Base-by-base conservation (phyloP, 2,797 vertebrate genomes). In the Pantherophis vulpinus region DNA sequence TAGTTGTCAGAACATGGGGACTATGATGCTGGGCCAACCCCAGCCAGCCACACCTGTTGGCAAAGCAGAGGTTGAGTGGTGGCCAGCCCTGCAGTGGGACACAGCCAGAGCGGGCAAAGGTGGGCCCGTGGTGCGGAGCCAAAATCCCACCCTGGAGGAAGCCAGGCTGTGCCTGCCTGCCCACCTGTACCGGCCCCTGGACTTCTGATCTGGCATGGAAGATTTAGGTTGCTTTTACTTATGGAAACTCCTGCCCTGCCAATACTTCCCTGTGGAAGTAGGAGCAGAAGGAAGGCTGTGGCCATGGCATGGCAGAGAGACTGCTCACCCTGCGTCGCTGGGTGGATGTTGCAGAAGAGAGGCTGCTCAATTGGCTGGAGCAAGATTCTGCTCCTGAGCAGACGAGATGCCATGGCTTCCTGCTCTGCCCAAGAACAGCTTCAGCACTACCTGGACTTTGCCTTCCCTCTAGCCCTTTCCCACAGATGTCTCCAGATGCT, bases 291-390 rank as follows among this genome's bases (percentile, higher is more conserved):
- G 98, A 97, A 91, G 70, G 32, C 8, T 97, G 96, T 97, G 95
- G 98, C 93, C 96, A 95, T 94, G 98, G 98, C 91, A 98, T 98
- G 95, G 98, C 98, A 42, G 98, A 97, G 95, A 98, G 98, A 95
- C 98, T 99, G 96, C 95, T 96, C 92, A 98, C 98, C 11, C 97
- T 99, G 96, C 97, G 97, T 94, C 97, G 97, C 95, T 98, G 98
- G 98, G 98, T 98, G 95, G 98, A 96, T 27, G 95, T 95, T 23
- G 96, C 98, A 97, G 98, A 98, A 98, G 98, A 97, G 98, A 98
- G 96, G 95, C 96, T 98, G 23, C 98, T 97, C 23, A 20, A n/a
- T 61, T 87, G 94, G 97, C 89, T 60, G 0, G 37, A 87, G 51
- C 18, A 3, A 13, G 42, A 27, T 37, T 18, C 63, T 0, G 60